phyloP scores from a whole-genome alignment of 2,888 invertebrate species.

The Heliconius aoede region DNA sequence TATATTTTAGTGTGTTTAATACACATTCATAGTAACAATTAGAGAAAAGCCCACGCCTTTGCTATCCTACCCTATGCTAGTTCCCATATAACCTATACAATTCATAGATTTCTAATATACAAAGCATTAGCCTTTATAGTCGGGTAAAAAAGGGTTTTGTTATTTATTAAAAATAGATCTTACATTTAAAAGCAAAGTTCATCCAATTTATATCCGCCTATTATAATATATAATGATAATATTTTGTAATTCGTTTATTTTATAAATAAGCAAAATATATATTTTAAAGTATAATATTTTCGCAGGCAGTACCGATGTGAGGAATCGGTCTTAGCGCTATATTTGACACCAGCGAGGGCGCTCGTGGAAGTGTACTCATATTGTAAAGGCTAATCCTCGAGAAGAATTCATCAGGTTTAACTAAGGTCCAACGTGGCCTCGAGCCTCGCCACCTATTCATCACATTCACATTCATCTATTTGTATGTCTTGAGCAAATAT shows the following conservation, averaged over 20 bases:
- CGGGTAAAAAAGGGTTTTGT: neutral
- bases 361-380: slow-evolving; percentile 79
- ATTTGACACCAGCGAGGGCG: slow-evolving; percentile 71
- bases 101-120: neutral
- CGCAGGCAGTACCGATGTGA: slow-evolving; percentile 48
- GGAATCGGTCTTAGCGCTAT: slow-evolving; percentile 54
- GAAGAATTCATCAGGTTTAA: slow-evolving; percentile 74
- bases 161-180: neutral
- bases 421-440: slow-evolving; percentile 69
- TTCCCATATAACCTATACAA: too few species aligned
- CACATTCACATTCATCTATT: slow-evolving; percentile 47
- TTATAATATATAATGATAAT: neutral
- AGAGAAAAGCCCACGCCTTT: too few species aligned
- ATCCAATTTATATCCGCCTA: too few species aligned
- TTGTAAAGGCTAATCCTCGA: slow-evolving; percentile 80
- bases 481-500: neutral
- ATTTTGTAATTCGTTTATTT: neutral
- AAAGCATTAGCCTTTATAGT: neutral
- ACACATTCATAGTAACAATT: too few species aligned
- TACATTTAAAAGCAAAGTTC: too few species aligned
- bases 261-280: neutral
- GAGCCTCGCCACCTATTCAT: slow-evolving; percentile 64
- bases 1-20: too few species aligned
- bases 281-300: neutral
- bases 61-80: too few species aligned